Evolutionary conservation across 2,113 vertebrate species (phyloP).

Genomic region (Gopherus flavomarginatus): DNA sequence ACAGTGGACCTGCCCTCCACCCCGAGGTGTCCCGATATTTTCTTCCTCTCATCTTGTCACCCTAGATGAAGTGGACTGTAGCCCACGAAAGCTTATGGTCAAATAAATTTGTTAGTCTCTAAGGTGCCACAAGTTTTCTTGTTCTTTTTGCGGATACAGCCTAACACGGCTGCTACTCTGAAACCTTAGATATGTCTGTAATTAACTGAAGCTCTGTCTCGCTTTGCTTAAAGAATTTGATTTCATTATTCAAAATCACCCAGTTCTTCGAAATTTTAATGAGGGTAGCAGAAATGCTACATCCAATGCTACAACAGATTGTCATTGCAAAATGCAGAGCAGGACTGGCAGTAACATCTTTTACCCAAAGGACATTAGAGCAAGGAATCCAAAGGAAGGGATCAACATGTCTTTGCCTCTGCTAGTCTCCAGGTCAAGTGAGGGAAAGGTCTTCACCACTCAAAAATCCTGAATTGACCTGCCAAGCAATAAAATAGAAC

Average conservation of each 20-base stretch:
- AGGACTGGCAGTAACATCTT: not conserved
- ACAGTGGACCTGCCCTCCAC: too few relatives aligned
- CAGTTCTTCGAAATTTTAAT: constrained; percentile 10
- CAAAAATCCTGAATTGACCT: not conserved
- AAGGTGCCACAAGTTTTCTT: too few relatives aligned
- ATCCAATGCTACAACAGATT: not conserved
- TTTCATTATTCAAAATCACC: not conserved
- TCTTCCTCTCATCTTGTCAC: too few relatives aligned
- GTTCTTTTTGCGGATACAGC: too few relatives aligned
- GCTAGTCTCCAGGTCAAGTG: not conserved
- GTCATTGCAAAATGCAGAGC: not conserved
- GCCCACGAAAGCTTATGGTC: too few relatives aligned
- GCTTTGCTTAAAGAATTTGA: not conserved
- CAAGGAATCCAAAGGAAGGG: constrained; percentile 10
- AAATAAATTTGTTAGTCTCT: too few relatives aligned
- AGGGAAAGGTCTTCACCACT: not conserved
- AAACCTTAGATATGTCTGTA: not conserved
- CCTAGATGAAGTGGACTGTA: too few relatives aligned
- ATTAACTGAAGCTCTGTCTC: constrained; percentile 3
- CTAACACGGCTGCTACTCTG: too few relatives aligned
- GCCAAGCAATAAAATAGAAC: not conserved
- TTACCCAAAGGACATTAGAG: not conserved
- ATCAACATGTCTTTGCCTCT: not conserved
- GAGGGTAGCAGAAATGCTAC: not conserved
- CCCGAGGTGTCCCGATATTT: too few relatives aligned